These are phyloP conservation scores for Halocaridina rubra DNA, from an alignment of 2,888 invertebrate species.

Conservation along the genomic window DNA sequence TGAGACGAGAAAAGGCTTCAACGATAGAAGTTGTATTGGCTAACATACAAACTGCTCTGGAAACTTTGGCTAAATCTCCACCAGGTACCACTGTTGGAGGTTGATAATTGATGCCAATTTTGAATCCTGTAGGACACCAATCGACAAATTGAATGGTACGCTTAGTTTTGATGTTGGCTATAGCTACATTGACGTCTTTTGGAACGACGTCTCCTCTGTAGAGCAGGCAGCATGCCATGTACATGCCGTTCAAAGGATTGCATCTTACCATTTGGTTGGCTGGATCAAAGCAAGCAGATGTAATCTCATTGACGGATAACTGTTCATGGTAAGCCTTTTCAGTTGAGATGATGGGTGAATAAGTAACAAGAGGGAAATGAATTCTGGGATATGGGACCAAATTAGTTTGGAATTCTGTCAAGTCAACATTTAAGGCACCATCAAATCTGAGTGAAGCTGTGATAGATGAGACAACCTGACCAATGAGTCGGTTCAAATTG, in stretches of 20 bases:
- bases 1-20: conserved; percentile 95
- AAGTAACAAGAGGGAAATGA: conserved; percentile 71
- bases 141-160: conserved; percentile 87
- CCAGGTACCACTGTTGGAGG: conserved; percentile 79
- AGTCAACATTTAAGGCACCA: conserved; percentile 71
- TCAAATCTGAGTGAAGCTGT: conserved; percentile 70
- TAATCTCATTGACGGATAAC: conserved; percentile 69
- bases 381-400: conserved; percentile 72
- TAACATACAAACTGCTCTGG: conserved; percentile 86
- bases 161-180: conserved; percentile 81
- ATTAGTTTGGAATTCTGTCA: conserved; percentile 69
- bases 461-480: conserved; percentile 71
- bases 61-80: conserved; percentile 80
- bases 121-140: conserved; percentile 94
- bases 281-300: conserved; percentile 70
- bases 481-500: conserved; percentile 70
- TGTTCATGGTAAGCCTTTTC: conserved; percentile 66
- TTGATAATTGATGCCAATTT: conserved; percentile 82
- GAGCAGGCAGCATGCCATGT: conserved; percentile 70
- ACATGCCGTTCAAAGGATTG: conserved; percentile 68
- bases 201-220: conserved; percentile 73
- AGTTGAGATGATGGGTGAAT: conserved; percentile 66
- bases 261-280: conserved; percentile 71
- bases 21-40: conserved; percentile 95
- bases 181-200: conserved; percentile 71